These are phyloP conservation scores for Andrena camellia DNA, from an alignment of 2,888 invertebrate genomes.

Conservation along the genomic window DNA sequence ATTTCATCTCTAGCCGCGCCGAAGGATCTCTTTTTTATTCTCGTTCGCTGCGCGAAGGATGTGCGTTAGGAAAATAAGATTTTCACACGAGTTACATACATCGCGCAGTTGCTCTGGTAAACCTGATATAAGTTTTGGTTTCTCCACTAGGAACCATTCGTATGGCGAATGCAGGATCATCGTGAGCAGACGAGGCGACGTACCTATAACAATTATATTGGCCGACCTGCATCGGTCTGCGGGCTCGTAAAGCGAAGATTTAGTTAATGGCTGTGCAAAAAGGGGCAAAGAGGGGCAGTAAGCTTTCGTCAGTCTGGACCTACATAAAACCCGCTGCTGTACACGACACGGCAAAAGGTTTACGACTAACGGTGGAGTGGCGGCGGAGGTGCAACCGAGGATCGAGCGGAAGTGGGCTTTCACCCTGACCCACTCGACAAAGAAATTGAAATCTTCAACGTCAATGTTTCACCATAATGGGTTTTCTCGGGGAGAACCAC, in stretches of 20 bases:
- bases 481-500: slow-evolving; percentile 36
- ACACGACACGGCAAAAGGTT: slow-evolving; percentile 53
- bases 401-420: slow-evolving; percentile 58
- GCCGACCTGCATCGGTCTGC: neutral
- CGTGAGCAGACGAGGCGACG: neutral
- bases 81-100: neutral
- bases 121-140: too few relatives aligned
- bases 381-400: slow-evolving; percentile 23
- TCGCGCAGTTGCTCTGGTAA: too few relatives aligned
- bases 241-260: slow-evolving; percentile 34
- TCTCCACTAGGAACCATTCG: too few relatives aligned
- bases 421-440: slow-evolving; percentile 47
- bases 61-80: neutral
- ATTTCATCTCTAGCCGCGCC: slow-evolving; percentile 11
- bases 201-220: neutral
- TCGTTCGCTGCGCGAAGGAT: neutral
- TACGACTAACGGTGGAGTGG: slow-evolving; percentile 52
- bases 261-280: slow-evolving; percentile 18
- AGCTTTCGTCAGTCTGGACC: slow-evolving; percentile 52
- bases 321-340: slow-evolving; percentile 52
- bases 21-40: neutral
- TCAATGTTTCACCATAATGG: slow-evolving; percentile 65
- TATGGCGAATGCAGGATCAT: too few relatives aligned
- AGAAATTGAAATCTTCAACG: slow-evolving; percentile 65
- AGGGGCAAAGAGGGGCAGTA: slow-evolving; percentile 47